Percentiles rank a stretch among this genome's conserved stretches.
These are phyloP conservation scores for Accipiter cooperii DNA, from an alignment of 2,113 vertebrate species.

Conservation along the genomic window DNA sequence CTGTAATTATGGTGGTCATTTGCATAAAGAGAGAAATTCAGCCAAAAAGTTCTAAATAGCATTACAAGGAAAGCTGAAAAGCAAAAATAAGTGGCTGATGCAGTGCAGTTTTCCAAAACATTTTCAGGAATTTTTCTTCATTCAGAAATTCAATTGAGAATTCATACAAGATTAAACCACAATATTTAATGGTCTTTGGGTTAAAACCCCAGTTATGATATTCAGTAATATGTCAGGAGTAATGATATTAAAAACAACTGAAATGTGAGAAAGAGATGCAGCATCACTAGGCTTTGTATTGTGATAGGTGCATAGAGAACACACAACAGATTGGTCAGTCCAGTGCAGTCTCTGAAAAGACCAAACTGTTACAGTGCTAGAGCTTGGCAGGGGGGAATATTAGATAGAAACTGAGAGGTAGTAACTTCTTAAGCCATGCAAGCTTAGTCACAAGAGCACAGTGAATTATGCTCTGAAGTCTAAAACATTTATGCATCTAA, in stretches of 20 bases:
- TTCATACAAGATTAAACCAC: neutral
- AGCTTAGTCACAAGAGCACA: neutral
- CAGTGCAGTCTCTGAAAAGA: neutral
- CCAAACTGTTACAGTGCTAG: neutral
- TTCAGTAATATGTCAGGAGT: neutral
- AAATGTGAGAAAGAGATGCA: neutral
- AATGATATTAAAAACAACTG: neutral
- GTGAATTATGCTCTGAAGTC: neutral
- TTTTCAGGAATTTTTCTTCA: neutral
- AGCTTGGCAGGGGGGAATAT: neutral
- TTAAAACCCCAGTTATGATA: neutral
- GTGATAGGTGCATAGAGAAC: neutral
- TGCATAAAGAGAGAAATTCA: slow-evolving; percentile 10
- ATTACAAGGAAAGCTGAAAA: neutral
- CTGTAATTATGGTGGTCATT: neutral
- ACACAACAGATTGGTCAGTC: neutral
- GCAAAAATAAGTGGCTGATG: neutral
- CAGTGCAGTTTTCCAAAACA: neutral
- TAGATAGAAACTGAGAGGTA: neutral
- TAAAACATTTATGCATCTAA: neutral
- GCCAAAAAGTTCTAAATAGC: neutral
- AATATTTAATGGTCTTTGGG: neutral
- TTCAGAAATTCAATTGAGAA: neutral
- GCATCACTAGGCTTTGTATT: neutral
- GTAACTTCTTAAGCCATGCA: neutral